Conservation (phyloP, 1,140 invertebrate genomes). For the Macrocentrus cingulum region DNA sequence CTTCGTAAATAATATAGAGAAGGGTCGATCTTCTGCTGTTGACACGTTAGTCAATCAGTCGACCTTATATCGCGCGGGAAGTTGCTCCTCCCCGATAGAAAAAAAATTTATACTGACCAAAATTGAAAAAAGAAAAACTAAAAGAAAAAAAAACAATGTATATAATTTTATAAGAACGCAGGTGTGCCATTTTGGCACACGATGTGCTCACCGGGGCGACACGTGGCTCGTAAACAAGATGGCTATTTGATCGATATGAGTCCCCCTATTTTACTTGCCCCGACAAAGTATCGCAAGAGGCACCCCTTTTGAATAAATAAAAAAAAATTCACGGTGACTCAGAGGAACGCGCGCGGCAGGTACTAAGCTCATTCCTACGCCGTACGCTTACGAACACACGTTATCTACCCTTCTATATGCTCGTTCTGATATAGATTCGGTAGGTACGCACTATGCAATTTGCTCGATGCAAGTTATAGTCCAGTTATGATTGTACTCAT, state of each 20-base stretch:
- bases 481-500: too few species aligned
- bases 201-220: neutral
- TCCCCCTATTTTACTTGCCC: constrained; percentile 15
- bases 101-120: neutral
- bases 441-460: too few species aligned
- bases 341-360: constrained; percentile 25
- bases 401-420: constrained; percentile 35
- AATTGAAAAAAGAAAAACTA: too few species aligned
- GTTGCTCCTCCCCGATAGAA: neutral
- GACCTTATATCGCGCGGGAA: too few species aligned
- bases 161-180: too few species aligned
- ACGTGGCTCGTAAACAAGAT: constrained; percentile 37
- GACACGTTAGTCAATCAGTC: constrained; percentile 22
- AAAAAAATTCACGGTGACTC: constrained; percentile 40
- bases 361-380: constrained; percentile 32
- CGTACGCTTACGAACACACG: too few species aligned
- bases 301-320: constrained; percentile 18
- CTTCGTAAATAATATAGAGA: constrained; percentile 17
- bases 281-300: constrained; percentile 33
- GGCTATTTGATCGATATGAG: constrained; percentile 43
- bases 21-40: constrained; percentile 13
- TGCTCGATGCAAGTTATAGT: too few species aligned
- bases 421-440: too few species aligned
- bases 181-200: too few species aligned
- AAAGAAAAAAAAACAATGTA: too few species aligned